These are phyloP conservation scores for Chrysolina oricalcia DNA, from an alignment of 2,888 invertebrate genomes.

Conservation along the genomic window DNA sequence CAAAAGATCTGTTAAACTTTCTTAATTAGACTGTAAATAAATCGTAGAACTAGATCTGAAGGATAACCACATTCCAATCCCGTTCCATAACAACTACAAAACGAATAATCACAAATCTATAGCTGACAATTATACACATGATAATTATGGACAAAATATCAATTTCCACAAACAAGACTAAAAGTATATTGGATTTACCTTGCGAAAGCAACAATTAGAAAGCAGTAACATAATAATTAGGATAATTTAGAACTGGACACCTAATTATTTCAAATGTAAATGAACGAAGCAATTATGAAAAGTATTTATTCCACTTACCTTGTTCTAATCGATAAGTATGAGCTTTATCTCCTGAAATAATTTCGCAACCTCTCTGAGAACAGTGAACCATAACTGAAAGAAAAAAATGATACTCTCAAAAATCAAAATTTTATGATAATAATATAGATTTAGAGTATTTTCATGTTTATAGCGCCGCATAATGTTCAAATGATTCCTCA, in stretches of 20 bases:
- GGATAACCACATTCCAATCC: background rate
- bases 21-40: too few relatives aligned
- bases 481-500: too few relatives aligned
- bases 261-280: background rate
- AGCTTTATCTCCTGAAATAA: conserved; percentile 87
- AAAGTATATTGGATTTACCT: background rate
- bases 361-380: conserved; percentile 87
- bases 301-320: conserved; percentile 69
- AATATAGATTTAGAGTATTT: too few relatives aligned
- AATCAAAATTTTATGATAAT: too few relatives aligned
- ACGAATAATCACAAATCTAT: background rate
- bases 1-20: too few relatives aligned
- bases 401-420: background rate
- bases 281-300: background rate
- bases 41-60: background rate
- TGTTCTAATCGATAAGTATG: conserved; percentile 94
- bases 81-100: background rate
- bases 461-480: too few relatives aligned
- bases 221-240: background rate
- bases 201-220: background rate
- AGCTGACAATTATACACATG: too few relatives aligned
- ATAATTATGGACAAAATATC: too few relatives aligned
- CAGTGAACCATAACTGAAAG: conserved; percentile 89
- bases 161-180: too few relatives aligned
- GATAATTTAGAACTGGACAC: background rate